Evolutionary conservation across 2,888 invertebrate species (phyloP), one percentile per base, ranked within the genome.

Genomic region (Blera fallax): DNA sequence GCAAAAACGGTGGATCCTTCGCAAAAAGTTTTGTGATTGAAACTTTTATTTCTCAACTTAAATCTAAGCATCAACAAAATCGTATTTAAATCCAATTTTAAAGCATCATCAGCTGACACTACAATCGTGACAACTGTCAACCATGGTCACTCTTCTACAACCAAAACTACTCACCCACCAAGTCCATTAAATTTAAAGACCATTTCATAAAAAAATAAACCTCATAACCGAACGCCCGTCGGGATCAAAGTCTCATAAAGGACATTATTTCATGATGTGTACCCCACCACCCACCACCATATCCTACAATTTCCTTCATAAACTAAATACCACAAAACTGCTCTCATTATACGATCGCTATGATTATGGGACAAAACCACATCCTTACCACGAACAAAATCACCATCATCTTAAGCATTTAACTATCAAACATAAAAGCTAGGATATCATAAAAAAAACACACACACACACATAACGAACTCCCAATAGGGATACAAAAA

Each of bases 391-490:
- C 5, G 16, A 21, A 78, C 18, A 32, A 62, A 69, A 69, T 78
- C 69, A 50, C 70, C 29, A 79, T 72, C 54, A 79, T 79, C 72
- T 72, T 72, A 48, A 79, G 64, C 64, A 79, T 72, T 79, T 79
- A 72, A 79, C 72, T 70, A 64, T 56, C 64, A 29, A 72, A 37
- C 62, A 69, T 78, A 62, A 78, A 78, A 70, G 69, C 69, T 34
- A 24, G 78, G 37, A 62, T 69, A 52, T 34, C 60, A 78, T 70
- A 54, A 64, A 74, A 54, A 32, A 50, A 11, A 24, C 32, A 48
- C 3, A 34, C 52, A 50, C 52, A 27, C 37, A 18, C 27, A 73
- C 50, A 10, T 16, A 27, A 16, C 34, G 11, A 3, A 18, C 6
- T 37, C 37, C 40, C 40, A 40, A 40, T 8, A 16, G 21, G 32